Conservation (phyloP, 2,888 invertebrate species). For the Drosophila ochracea region DNA sequence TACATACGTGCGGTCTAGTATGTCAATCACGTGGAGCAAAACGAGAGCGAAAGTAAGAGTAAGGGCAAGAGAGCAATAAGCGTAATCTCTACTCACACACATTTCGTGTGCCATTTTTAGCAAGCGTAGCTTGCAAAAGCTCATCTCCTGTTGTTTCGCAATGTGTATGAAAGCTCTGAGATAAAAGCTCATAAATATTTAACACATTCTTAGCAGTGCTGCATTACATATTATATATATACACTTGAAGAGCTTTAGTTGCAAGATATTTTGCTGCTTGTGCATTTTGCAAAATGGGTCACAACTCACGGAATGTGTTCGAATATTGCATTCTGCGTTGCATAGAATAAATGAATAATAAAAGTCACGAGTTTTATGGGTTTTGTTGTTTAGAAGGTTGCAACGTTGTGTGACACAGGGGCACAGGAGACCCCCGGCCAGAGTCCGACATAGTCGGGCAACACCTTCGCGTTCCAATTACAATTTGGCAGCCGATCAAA, state of each 20-base stretch:
- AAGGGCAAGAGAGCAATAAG: slow-evolving; percentile 1
- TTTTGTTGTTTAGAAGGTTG: slow-evolving; percentile 68
- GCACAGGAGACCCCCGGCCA: slow-evolving; percentile 32
- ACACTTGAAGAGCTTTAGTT: not conserved
- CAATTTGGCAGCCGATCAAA: slow-evolving; percentile 81
- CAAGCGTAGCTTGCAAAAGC: slow-evolving; percentile 43
- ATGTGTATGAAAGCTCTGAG: not conserved
- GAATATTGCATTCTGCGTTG: slow-evolving; percentile 14
- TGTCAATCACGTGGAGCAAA: slow-evolving; percentile 6
- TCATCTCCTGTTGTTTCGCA: not conserved
- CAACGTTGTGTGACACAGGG: slow-evolving; percentile 9
- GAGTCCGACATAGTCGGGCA: slow-evolving; percentile 49
- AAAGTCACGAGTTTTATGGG: slow-evolving; percentile 57
- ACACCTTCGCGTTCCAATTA: slow-evolving; percentile 82
- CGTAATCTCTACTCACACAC: not conserved
- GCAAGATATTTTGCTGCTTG: slow-evolving; percentile 9
- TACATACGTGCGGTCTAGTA: not conserved
- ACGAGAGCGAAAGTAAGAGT: slow-evolving; percentile 48
- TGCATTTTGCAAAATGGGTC: slow-evolving; percentile 32
- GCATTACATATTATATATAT: not conserved
- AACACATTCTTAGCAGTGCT: not conserved
- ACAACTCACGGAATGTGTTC: slow-evolving; percentile 21
- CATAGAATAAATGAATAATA: slow-evolving; percentile 15
- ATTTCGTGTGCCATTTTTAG: slow-evolving; percentile 10
- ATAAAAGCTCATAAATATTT: slow-evolving; percentile 15